Percentiles rank a stretch among this genome's conserved stretches.
phyloP scores from a whole-genome alignment of 2,113 vertebrate species.

The Entomyzon cyanotis region DNA sequence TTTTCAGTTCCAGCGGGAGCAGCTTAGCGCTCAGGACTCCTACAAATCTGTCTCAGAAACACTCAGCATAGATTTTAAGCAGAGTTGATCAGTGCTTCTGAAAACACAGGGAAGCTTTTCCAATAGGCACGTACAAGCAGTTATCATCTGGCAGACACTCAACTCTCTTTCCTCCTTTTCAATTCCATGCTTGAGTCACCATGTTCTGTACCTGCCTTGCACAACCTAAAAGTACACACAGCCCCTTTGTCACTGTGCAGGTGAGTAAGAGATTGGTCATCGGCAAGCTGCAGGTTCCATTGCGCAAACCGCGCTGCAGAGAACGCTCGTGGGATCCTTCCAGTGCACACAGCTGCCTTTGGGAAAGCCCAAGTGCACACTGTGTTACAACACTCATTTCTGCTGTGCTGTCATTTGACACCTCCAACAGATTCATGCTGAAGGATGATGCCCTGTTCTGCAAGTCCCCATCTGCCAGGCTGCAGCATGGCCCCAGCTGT shows the following conservation, averaged over 20 bases:
- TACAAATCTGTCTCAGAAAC: background rate
- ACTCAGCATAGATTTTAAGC: background rate
- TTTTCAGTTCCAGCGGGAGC: background rate
- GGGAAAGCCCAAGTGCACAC: background rate
- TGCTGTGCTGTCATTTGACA: background rate
- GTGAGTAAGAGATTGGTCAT: background rate
- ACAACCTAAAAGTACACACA: background rate
- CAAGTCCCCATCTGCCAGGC: background rate
- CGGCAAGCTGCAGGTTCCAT: background rate
- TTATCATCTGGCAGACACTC: background rate
- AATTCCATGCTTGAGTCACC: background rate
- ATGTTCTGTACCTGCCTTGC: background rate
- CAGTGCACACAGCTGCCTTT: fast-evolving
- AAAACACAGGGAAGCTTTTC: background rate
- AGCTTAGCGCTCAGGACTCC: background rate
- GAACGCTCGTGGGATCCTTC: background rate
- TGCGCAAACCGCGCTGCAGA: background rate
- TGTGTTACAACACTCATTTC: background rate
- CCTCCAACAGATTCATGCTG: background rate
- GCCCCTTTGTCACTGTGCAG: background rate
- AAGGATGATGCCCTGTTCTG: background rate
- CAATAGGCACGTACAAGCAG: background rate
- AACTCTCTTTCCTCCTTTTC: background rate
- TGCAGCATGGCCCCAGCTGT: fast-evolving
- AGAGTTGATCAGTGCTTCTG: background rate